These are phyloP conservation scores for Arenaria interpres DNA, from an alignment of 2,113 vertebrate genomes.

Conservation along the genomic window DNA sequence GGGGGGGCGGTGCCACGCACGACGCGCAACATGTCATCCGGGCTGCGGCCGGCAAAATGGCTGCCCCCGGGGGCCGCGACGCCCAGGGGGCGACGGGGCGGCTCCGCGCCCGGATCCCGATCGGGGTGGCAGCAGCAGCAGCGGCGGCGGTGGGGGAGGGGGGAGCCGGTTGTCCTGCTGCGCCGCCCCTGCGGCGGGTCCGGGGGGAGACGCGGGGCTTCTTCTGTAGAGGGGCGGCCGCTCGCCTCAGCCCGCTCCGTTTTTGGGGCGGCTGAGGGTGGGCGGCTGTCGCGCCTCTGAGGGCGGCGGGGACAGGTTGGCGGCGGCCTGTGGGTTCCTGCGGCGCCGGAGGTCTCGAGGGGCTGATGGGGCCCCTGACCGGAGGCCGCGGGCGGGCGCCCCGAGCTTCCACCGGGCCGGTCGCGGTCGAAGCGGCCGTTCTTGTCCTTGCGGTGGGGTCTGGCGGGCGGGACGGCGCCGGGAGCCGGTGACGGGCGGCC, in stretches of 20 bases:
- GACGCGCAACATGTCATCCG: background rate
- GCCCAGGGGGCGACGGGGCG: accelerated
- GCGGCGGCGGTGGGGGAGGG: background rate
- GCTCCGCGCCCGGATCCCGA: background rate
- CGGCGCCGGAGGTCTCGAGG: background rate
- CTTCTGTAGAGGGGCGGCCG: background rate
- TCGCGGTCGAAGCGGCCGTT: no score
- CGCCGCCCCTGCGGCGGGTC: background rate
- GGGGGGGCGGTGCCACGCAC: background rate
- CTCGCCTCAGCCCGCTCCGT: no score
- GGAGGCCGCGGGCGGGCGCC: no score
- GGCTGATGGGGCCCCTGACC: no score
- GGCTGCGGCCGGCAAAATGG: background rate
- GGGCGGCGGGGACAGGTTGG: no score
- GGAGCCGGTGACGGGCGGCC: background rate
- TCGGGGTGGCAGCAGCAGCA: no score
- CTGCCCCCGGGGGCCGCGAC: accelerated
- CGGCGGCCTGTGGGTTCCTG: background rate
- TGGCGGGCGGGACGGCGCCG: background rate
- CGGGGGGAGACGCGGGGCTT: background rate
- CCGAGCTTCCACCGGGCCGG: accelerated
- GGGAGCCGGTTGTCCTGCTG: background rate
- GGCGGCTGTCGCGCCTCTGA: background rate
- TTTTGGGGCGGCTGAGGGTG: background rate
- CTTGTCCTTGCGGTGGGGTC: background rate